Conservation (phyloP, 2,113 vertebrate genomes). For the Larimichthys crocea region DNA sequence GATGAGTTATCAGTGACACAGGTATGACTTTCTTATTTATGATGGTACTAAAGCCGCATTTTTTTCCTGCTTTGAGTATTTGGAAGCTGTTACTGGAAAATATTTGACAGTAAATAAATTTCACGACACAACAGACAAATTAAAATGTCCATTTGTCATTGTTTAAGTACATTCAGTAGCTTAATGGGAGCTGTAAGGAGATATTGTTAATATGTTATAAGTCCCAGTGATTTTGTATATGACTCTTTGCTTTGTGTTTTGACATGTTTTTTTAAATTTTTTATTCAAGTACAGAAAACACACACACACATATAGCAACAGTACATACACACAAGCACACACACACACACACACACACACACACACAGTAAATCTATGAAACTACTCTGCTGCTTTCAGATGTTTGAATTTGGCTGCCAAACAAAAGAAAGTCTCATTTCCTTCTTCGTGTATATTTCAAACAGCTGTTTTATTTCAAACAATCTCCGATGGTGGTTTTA, state of each 20-base stretch:
- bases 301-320: not conserved
- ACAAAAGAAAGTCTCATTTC: conserved; percentile 42
- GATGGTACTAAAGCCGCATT: not conserved
- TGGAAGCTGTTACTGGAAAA: not conserved
- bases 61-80: not conserved
- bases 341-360: not conserved
- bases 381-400: conserved; percentile 17
- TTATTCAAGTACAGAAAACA: not conserved
- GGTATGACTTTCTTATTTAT: not conserved
- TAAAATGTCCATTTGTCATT: not conserved
- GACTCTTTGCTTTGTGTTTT: not conserved
- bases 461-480: conserved; percentile 53
- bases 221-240: not conserved
- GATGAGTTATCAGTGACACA: not conserved
- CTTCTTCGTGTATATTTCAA: conserved; percentile 22
- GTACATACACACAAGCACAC: not conserved
- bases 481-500: conserved; percentile 23
- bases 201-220: not conserved
- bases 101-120: not conserved
- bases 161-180: no score
- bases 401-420: conserved; percentile 39
- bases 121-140: not conserved
- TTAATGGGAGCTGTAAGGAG: not conserved
- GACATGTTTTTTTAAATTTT: not conserved
- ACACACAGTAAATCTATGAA: conserved; percentile 7